Evolutionary conservation across 1,140 invertebrate genomes (phyloP), one percentile per base, ranked within the genome.

Genomic region (Schlechtendalia chinensis): DNA sequence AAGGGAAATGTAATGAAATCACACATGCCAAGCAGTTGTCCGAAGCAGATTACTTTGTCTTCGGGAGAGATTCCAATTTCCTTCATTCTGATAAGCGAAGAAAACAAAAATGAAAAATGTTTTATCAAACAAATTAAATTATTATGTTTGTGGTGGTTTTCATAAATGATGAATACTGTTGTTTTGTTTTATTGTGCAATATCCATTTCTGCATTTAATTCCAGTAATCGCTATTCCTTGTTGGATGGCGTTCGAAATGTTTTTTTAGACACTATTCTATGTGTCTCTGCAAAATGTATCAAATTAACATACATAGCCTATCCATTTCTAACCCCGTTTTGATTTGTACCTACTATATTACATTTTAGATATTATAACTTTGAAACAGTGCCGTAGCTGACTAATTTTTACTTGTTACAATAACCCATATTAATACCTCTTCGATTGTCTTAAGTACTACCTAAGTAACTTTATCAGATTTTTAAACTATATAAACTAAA

Each of bases 21-120:
- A 87, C 97, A 98, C 97, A 99, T 99, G 86, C 96, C 97, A 75
- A 97, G 89, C 81, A 99, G 89, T 87, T 99, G 98, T 16, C 96
- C 97, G 87, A 99, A 99, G 87, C 96, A 98, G 81, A 99, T 96
- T 11, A 98, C 92, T 86, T 94, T 93, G 84, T 98, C 96, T 82
- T 93, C 91, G 0, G 95, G 95, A 81, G 91, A 90, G 84, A 98
- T 94, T 71, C 91, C 91, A 84, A 93, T 92, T 85, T 97, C 92
- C 85, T 96, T 93, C 96, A 98, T 98, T 85, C 91, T 92, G 83
- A 56, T 86, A 85, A 77, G 32, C 10, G 56, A 81, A 24, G 72
- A 77, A 63, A 67, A 59, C 67, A 81, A 75, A 81, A 74, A 71
- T 53, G 50, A 71, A 81, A 69, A 79, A 79, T 79, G 69, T 79